Base-by-base conservation (phyloP, 37 sponge, comb jelly and placozoan species). In the Halichondria panicea region DNA sequence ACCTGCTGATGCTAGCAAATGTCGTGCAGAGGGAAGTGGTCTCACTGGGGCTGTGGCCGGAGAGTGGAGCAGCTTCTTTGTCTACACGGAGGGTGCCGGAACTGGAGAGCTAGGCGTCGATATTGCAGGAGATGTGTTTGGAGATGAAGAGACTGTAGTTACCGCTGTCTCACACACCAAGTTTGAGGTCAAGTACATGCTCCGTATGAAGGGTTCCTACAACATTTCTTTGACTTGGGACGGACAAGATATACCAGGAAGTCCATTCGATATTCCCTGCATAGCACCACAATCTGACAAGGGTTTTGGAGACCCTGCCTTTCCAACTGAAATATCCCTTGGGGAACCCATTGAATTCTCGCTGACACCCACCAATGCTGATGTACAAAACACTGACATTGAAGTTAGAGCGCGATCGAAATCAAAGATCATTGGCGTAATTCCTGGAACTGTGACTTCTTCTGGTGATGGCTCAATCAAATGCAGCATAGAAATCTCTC, bases 21-120 rank as follows among this genome's bases (percentile, higher is more conserved):
- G 85, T 60, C 21, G 66, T n/a, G 81, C 87, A 9, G 91, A 93
- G 15, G 87, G 91, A 28, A 82, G 75, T 32, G 91, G 91, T 21
- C 67, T 85, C 0, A 46, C 31, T n/a, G 38, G 27, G 0, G 85
- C 78, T 15, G 55, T 48, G 24, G 81, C 83, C 22, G 78, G 75
- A 21, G 35, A 71, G 55, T 43, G 57, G 57, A 48, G 52, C 46
- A 71, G 18, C 27, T 88, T 92, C 72, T 12, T 71, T 7, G 78
- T 92, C 18, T 13, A 36, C 36, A 76, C 77, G 22, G 77, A 67
- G 0, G 89, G 80, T 12, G 79, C 76, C 30, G 78, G 66, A 1
- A 13, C 35, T 27, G 83, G 81, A 15, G 77, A 92, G 25, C 70
- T 92, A 50, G 34, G 13, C 0, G 89, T 84, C n/a, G 25, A 43